Percentiles rank a stretch among this genome's conserved stretches.
Evolutionary conservation across 1,140 invertebrate species (phyloP).

Genomic region (Drosophila ogumai): DNA sequence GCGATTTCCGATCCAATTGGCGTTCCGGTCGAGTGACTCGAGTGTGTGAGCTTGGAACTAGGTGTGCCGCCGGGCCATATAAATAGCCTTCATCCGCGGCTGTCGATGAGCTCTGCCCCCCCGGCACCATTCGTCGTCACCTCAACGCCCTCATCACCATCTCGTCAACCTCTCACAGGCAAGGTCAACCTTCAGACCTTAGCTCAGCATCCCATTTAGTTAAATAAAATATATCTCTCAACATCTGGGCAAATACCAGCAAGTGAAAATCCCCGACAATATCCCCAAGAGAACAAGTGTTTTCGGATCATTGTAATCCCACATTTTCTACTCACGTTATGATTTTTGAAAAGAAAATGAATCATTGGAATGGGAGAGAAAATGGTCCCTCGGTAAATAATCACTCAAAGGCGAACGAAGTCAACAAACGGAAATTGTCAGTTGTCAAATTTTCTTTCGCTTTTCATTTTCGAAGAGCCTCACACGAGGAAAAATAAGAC

Average conservation of each 20-base stretch:
- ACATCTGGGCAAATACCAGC: conserved; percentile 62
- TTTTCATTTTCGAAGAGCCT: conserved; percentile 41
- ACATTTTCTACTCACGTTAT: conserved; percentile 59
- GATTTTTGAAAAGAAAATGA: conserved; percentile 62
- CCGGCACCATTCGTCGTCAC: conserved; percentile 16
- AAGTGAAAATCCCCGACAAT: conserved; percentile 15
- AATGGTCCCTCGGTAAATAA: conserved; percentile 32
- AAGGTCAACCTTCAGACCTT: conserved; percentile 46
- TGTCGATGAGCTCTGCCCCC: conserved; percentile 33
- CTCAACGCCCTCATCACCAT: conserved; percentile 3
- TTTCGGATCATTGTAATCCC: conserved; percentile 24
- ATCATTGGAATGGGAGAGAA: conserved; percentile 46
- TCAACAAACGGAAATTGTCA: conserved; percentile 79
- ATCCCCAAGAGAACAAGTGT: conserved; percentile 17
- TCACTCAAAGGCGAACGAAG: conserved; percentile 32
- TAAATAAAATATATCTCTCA: conserved; percentile 14
- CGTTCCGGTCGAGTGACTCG: conserved; percentile 57
- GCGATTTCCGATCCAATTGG: conserved; percentile 71
- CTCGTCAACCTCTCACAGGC: conserved; percentile 22
- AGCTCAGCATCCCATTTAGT: conserved; percentile 24
- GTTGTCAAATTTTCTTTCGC: conserved; percentile 68
- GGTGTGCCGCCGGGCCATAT: conserved; percentile 56
- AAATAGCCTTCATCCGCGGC: conserved; percentile 38
- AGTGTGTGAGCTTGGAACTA: conserved; percentile 40
- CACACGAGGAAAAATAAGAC: conserved; percentile 38